A percentile compares a stretch with the other conserved stretches of the same genome.
Evolutionary conservation across 2,797 vertebrate species (phyloP).

Genomic region (Discoglossus pictus): DNA sequence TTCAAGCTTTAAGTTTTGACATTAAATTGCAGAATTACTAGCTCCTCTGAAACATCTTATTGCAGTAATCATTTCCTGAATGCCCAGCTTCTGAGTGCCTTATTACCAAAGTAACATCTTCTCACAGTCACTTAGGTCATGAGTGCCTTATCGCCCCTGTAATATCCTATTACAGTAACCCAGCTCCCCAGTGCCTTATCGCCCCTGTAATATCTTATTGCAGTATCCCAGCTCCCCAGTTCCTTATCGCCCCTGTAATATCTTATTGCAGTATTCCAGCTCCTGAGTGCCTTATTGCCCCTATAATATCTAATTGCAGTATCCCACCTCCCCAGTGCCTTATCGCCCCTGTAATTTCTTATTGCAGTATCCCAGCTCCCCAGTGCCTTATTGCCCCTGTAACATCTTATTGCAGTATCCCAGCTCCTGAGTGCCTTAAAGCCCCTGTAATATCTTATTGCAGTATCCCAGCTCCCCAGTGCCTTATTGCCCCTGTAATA

Average conservation of each 20-base stretch:
- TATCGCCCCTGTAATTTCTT: background rate
- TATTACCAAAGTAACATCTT: too few species aligned
- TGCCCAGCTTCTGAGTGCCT: background rate
- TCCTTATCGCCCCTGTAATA: background rate
- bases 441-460: slow-evolving; percentile 1
- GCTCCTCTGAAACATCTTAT: background rate
- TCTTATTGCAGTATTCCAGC: slow-evolving; percentile 13
- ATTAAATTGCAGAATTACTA: background rate
- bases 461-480: background rate
- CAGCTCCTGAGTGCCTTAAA: background rate
- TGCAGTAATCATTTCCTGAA: too few species aligned
- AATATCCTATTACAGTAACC: slow-evolving; percentile 11
- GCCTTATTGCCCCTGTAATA: slow-evolving; percentile 1
- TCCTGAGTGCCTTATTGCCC: too few species aligned
- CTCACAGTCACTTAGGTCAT: too few species aligned
- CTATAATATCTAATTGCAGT: too few species aligned
- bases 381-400: background rate
- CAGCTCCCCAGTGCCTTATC: background rate
- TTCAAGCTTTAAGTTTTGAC: background rate
- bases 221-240: background rate
- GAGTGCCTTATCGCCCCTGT: background rate
- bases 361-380: background rate
- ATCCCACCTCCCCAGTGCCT: too few species aligned
- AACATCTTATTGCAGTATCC: slow-evolving; percentile 11
- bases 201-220: slow-evolving; percentile 1